A percentile compares a stretch with the other conserved stretches of the same genome.
Conservation (phyloP, 2,113 vertebrate genomes). For the Dromiciops gliroides region DNA sequence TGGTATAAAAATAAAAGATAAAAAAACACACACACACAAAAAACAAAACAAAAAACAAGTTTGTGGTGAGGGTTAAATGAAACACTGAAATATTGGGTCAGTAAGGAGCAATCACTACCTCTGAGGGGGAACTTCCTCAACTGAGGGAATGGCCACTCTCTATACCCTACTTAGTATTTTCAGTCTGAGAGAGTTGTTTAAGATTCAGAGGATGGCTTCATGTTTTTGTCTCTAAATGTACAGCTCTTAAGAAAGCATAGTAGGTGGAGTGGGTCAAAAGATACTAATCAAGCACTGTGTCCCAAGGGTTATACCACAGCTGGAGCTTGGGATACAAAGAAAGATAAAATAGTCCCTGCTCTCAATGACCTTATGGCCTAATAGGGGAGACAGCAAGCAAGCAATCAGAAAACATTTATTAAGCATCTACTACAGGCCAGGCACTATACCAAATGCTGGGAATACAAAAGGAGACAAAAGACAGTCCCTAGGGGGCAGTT, state of each 20-base stretch:
- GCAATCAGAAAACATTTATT: background rate
- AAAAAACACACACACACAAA: no score
- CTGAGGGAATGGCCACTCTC: background rate
- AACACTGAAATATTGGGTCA: background rate
- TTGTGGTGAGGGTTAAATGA: slow-evolving; percentile 10
- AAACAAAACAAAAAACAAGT: no score
- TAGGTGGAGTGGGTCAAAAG: background rate
- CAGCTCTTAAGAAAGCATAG: background rate
- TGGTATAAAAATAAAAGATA: no score
- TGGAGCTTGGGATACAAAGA: background rate
- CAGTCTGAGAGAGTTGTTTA: background rate
- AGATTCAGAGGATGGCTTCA: background rate
- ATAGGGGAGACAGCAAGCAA: background rate
- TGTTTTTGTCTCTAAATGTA: background rate
- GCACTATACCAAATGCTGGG: no score
- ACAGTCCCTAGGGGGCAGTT: no score
- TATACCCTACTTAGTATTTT: background rate
- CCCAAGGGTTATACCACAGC: background rate
- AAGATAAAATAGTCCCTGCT: background rate
- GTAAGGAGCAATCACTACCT: background rate
- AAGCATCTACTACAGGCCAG: background rate
- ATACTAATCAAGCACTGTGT: background rate
- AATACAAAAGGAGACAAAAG: no score
- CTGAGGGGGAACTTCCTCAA: background rate
- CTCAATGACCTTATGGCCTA: background rate